Evolutionary conservation across 2,888 invertebrate species (phyloP), one percentile per base, ranked within the genome.

Genomic region (Tachina grossa): DNA sequence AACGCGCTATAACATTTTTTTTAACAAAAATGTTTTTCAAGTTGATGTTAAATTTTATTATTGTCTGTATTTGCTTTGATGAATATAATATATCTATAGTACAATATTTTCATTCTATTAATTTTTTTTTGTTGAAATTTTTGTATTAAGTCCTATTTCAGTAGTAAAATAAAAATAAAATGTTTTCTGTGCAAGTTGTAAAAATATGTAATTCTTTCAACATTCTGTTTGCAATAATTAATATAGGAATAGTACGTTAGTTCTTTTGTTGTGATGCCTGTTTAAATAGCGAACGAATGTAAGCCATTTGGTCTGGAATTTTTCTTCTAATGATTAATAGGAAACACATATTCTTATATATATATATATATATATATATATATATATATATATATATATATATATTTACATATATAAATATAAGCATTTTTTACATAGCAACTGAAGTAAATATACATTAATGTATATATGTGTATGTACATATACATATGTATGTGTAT

Each of bases 261-360:
- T 49, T 77, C 57, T 66, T 66, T 39, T 39, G 66, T 61, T 53
- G 41, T 31, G n/a, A 53, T 79, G 59, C 16, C 71, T 77, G 45
- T 14, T 53, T 81, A 53, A 31, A 69, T 69, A 45, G 39, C 51
- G 51, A 55, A 63, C 22, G 53, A 79, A 69, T 79, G 69, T 75
- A 85, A 81, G 74, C 81, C 85, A 82, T 74, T 84, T 69, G 78
- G 81, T 81, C 78, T 85, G 78, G 68, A 82, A 78, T 68, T 55
- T 81, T 81, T 77, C 77, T 85, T 74, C 49, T n/a, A 76, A 74
- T 72, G 74, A 78, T 78, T 78, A 75, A 85, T 72, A 72, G 11
- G 39, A 31, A 47, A 22, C 57, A 45, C 10, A 63, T 13, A 55
- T n/a, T 22, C 43, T 57, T 22, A n/a, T 1, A 57, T 31, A 31